phyloP scores from a whole-genome alignment of 2,888 invertebrate genomes.

The Lucinisca nassula region DNA sequence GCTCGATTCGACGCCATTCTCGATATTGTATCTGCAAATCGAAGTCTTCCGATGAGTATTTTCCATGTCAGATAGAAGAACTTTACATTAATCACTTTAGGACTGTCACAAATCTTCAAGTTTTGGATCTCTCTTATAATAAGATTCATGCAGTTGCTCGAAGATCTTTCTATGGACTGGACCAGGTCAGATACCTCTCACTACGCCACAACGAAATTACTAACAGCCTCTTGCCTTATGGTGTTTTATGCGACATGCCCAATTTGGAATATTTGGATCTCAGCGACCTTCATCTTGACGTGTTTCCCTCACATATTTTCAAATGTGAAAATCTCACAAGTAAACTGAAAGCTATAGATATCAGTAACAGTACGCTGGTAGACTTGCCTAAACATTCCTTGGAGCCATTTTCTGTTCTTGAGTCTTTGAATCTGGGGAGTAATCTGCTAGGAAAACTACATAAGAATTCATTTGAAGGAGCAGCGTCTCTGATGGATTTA shows the following conservation, averaged over 20 bases:
- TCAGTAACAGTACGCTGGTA: conserved; percentile 26
- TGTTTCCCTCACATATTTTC: conserved; percentile 48
- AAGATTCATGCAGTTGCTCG: conserved; percentile 12
- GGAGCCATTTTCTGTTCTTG: conserved; percentile 28
- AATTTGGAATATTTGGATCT: conserved; percentile 41
- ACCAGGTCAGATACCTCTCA: conserved; percentile 47
- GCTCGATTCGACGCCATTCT: not conserved
- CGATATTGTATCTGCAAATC: conserved; percentile 33
- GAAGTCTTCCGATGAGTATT: not conserved
- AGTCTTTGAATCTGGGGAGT: conserved; percentile 36
- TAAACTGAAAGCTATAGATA: conserved; percentile 41
- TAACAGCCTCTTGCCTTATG: conserved; percentile 21
- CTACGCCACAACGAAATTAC: conserved; percentile 30
- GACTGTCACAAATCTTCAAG: conserved; percentile 30
- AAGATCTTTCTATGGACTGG: conserved; percentile 30
- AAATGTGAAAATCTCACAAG: conserved; percentile 36
- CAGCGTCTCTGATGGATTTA: conserved; percentile 28
- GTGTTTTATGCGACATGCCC: conserved; percentile 40
- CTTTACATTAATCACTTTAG: conserved; percentile 20
- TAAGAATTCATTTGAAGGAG: conserved; percentile 50
- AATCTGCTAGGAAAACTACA: conserved; percentile 34
- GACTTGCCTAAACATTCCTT: conserved; percentile 44
- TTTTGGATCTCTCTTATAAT: conserved; percentile 58
- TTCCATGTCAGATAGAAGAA: conserved; percentile 32
- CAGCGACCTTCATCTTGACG: conserved; percentile 14